Conservation (phyloP, 2,113 vertebrate genomes). For the Ophthalmolycus amberensis region DNA sequence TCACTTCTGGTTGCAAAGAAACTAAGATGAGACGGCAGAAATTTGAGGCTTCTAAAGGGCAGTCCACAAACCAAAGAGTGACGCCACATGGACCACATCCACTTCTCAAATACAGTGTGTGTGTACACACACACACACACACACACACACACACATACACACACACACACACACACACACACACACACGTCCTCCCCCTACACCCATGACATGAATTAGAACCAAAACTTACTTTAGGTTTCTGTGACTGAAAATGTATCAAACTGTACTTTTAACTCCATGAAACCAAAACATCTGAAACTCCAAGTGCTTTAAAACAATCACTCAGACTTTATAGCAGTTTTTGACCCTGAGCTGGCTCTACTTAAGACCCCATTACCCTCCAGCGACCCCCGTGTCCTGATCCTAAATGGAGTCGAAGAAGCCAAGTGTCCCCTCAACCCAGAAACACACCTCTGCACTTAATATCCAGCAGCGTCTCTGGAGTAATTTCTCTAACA, state of each 20-base stretch:
- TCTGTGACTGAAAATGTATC: conserved; percentile 5
- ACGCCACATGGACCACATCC: no score
- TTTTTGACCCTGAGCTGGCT: conserved; percentile 19
- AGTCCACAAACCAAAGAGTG: no score
- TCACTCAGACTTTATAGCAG: neutral
- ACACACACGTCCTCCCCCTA: neutral
- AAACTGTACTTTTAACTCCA: neutral
- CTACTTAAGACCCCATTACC: conserved; percentile 18
- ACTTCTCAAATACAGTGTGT: no score
- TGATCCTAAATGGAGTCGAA: conserved; percentile 3
- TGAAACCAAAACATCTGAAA: neutral
- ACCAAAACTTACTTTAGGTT: neutral
- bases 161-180: conserved; percentile 19
- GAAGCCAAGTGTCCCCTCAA: conserved; percentile 6
- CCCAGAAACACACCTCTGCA: conserved; percentile 7
- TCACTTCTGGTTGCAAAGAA: no score
- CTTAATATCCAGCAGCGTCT: conserved; percentile 25
- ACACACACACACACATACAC: conserved; percentile 9
- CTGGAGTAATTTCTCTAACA: conserved; percentile 22
- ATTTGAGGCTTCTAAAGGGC: no score
- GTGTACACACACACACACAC: neutral
- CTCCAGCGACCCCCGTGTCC: neutral
- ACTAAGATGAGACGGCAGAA: no score
- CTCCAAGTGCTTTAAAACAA: neutral
- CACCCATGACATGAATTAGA: neutral